phyloP scores from a whole-genome alignment of 2,113 vertebrate species.

The Brienomyrus longianalis region DNA sequence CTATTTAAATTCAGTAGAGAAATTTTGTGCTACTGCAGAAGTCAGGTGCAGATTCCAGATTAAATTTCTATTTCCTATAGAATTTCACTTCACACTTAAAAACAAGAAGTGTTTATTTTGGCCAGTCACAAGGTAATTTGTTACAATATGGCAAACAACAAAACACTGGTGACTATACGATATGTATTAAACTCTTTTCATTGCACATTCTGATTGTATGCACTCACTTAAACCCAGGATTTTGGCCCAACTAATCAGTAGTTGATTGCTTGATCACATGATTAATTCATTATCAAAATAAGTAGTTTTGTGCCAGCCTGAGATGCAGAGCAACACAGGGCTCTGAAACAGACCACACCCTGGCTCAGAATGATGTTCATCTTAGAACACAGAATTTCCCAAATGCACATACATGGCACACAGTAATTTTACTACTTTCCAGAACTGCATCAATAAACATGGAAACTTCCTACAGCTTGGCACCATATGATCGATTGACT shows the following conservation, averaged over 20 bases:
- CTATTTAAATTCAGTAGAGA: background rate
- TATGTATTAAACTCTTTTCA: background rate
- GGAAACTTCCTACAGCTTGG: background rate
- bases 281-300: background rate
- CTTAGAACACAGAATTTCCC: background rate
- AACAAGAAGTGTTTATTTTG: background rate
- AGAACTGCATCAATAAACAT: background rate
- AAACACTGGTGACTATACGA: background rate
- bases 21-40: background rate
- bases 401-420: background rate
- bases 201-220: background rate
- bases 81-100: background rate
- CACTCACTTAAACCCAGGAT: background rate
- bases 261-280: background rate
- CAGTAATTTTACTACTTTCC: background rate
- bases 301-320: background rate
- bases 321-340: background rate
- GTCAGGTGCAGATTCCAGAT: background rate
- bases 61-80: background rate
- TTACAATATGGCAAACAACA: background rate
- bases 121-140: background rate
- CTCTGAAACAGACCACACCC: no score
- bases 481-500: background rate
- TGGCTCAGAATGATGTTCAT: background rate
- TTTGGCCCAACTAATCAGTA: background rate